Evolutionary conservation across 2,797 vertebrate species (phyloP), one percentile per base, ranked within the genome.

Genomic region (Schizopygopsis malacanthus): DNA sequence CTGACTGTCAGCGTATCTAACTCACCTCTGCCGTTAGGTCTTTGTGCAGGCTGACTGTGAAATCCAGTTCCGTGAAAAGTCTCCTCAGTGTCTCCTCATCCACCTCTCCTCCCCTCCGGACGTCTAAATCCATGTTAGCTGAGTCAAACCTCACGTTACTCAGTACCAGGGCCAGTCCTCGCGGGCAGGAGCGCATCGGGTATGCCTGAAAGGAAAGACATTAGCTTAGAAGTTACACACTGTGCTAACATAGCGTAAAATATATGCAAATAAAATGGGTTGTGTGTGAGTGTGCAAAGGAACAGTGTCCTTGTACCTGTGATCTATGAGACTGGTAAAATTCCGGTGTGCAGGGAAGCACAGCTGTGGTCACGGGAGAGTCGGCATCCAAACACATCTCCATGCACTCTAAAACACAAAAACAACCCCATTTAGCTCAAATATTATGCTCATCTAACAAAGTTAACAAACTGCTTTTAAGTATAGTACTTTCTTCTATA

Each of bases 41-140:
- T 85, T 92, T 93, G 0, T 88, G 87, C 39, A 97, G 91, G 4
- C 90, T 92, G 61, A 99, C 96, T 18, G 39, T 61, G 88, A 97
- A 99, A n/a, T 97, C 96, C 85, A 99, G 92, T 69, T 96, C 96
- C 15, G 93, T 95, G 86, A 99, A 97, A 70, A 99, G 95, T 87
- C 93, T 92, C 83, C 96, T 94, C 33, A 99, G 94, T 4, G 96
- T 94, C 85, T 93, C 92, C 7, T 96, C 96, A 85, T 99, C 98
- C 89, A 98, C 97, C 22, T 98, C 96, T 0, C 98, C 98, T 12
- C 98, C 98, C 1, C 96, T 92, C 5, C 98, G 96, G 12, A 94
- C 93, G 73, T 97, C 97, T 83, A 99, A 94, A 39, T 99, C 97
- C 10, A 92, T 82, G 11, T 92, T 94, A 92, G 88, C 92, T 78